phyloP scores from a whole-genome alignment of 2,888 invertebrate species.

The Pterostichus niger region DNA sequence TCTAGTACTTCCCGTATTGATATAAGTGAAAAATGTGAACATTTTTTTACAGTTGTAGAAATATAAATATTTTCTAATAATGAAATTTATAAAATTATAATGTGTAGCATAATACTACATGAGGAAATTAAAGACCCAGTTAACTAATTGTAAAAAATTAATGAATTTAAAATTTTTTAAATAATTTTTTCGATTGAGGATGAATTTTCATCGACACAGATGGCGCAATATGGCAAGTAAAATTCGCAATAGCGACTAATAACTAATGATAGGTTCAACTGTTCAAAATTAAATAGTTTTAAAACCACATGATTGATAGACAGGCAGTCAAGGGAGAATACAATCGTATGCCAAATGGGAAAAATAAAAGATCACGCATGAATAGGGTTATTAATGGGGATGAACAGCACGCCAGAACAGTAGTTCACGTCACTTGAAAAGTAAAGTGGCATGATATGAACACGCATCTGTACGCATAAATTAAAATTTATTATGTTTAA shows the following conservation, averaged over 20 bases:
- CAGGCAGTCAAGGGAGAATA: conserved; percentile 15
- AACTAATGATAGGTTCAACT: neutral
- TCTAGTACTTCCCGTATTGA: too few species aligned
- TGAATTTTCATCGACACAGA: conserved; percentile 3
- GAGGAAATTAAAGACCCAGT: too few species aligned
- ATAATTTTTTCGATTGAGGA: too few species aligned
- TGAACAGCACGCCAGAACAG: conserved; percentile 34
- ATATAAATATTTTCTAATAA: too few species aligned
- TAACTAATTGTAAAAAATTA: too few species aligned
- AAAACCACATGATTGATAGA: conserved; percentile 48
- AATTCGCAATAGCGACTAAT: conserved; percentile 18
- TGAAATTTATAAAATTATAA: too few species aligned
- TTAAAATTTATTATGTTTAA: conserved; percentile 25
- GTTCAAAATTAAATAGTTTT: conserved; percentile 26
- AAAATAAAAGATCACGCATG: conserved; percentile 22
- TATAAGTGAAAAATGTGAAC: too few species aligned
- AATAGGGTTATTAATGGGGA: conserved; percentile 28
- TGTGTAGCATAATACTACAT: too few species aligned
- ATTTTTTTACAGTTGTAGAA: too few species aligned
- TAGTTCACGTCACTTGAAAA: conserved; percentile 40
- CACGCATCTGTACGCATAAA: conserved; percentile 40
- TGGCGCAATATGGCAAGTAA: conserved; percentile 40
- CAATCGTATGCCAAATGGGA: neutral
- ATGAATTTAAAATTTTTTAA: too few species aligned
- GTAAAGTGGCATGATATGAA: conserved; percentile 8